Evolutionary conservation across 2,797 vertebrate genomes (phyloP).

Genomic region (Siniperca undulata): DNA sequence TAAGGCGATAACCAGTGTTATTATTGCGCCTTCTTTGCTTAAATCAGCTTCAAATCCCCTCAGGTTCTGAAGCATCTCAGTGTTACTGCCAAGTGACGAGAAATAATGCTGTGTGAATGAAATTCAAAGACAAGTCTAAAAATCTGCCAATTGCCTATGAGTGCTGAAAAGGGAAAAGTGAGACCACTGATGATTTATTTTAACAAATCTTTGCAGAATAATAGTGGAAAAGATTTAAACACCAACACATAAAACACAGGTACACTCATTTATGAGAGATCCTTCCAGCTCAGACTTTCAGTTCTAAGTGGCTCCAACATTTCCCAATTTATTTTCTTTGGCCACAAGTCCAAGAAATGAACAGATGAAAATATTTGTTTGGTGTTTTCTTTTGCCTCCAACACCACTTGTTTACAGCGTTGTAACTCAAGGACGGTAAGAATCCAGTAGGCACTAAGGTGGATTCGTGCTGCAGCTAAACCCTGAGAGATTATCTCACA

Average conservation of each 20-base stretch:
- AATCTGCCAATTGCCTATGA: not conserved
- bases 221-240: not conserved
- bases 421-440: constrained; percentile 48
- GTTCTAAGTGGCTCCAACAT: not conserved
- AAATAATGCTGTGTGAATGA: not conserved
- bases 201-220: not conserved
- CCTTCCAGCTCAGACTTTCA: not conserved
- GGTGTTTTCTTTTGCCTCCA: not conserved
- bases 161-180: not conserved
- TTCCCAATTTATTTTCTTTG: not conserved
- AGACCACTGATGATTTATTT: not conserved
- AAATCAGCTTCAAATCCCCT: constrained; percentile 77
- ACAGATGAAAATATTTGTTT: not conserved
- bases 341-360: not conserved
- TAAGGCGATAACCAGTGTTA: constrained; percentile 83
- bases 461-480: constrained; percentile 68
- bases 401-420: constrained; percentile 32
- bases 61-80: constrained; percentile 34
- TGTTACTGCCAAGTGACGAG: not conserved
- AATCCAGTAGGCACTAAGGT: constrained; percentile 59
- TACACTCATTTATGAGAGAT: not conserved
- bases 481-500: constrained; percentile 69
- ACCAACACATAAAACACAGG: not conserved
- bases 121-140: not conserved
- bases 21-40: constrained; percentile 66